phyloP scores from a whole-genome alignment of 2,113 vertebrate genomes.

The Scalopus aquaticus region DNA sequence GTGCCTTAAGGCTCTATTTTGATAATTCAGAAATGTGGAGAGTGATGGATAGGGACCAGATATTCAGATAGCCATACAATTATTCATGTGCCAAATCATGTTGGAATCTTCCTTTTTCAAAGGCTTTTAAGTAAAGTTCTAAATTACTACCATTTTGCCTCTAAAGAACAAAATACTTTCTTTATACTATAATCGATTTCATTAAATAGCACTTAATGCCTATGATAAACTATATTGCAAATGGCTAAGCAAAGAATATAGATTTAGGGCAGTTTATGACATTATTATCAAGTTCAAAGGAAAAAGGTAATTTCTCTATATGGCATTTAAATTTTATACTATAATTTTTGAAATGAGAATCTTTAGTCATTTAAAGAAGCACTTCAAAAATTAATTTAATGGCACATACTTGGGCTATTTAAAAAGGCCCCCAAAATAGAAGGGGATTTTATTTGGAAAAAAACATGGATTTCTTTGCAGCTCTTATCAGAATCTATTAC shows the following conservation, averaged over 20 bases:
- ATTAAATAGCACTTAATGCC: constrained; percentile 37
- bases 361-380: constrained; percentile 24
- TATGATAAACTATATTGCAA: constrained; percentile 14
- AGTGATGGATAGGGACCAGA: neutral
- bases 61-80: neutral
- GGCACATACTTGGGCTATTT: constrained; percentile 10
- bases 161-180: neutral
- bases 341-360: constrained; percentile 40
- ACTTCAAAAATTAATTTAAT: constrained; percentile 53
- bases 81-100: neutral
- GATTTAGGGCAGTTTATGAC: constrained; percentile 9
- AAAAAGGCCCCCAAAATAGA: constrained; percentile 12
- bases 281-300: constrained; percentile 26
- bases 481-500: constrained; percentile 3
- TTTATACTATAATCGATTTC: constrained; percentile 32
- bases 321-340: constrained; percentile 36
- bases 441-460: constrained; percentile 11
- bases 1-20: neutral
- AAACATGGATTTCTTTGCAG: neutral
- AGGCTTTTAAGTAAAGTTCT: neutral
- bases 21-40: neutral
- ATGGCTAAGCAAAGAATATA: constrained; percentile 1
- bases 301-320: constrained; percentile 32
- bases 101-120: neutral
- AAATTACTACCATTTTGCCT: neutral